Conservation (phyloP, 2,113 vertebrate species). For the Motacilla alba region DNA sequence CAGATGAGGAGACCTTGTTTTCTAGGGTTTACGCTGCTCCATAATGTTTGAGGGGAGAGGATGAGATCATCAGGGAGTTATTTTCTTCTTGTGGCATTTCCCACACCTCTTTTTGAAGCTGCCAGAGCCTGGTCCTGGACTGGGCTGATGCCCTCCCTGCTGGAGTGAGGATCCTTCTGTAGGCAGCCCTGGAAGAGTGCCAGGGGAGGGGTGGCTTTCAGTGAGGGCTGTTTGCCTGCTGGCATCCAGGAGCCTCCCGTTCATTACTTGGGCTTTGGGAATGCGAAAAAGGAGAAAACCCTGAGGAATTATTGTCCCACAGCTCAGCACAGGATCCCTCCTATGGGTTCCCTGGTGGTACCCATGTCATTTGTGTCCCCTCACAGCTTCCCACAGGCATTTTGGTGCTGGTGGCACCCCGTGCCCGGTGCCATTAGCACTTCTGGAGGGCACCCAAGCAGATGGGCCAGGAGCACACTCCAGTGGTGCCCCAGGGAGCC, state of each 20-base stretch:
- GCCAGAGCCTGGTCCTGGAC: background rate
- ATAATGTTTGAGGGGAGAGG: background rate
- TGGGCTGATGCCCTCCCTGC: background rate
- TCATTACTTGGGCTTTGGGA: background rate
- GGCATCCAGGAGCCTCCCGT: background rate
- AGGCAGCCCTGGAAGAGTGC: background rate
- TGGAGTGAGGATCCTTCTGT: background rate
- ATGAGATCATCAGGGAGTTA: background rate
- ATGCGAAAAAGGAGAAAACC: rapidly evolving
- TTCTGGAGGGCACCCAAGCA: constrained; percentile 2
- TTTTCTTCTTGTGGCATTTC: background rate
- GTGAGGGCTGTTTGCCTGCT: background rate
- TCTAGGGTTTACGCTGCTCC: background rate
- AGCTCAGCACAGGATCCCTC: background rate
- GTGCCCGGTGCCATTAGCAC: rapidly evolving
- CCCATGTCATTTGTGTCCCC: background rate
- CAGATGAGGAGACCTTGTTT: background rate
- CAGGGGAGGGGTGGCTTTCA: background rate
- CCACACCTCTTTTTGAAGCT: background rate
- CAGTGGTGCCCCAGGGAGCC: rapidly evolving
- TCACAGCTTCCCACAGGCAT: background rate
- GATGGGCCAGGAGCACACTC: background rate
- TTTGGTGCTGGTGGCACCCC: background rate
- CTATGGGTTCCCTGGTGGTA: background rate
- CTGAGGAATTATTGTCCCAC: background rate